Evolutionary conservation across 2,888 invertebrate genomes (phyloP), one percentile per base, ranked within the genome.

Genomic region (Alcis repandata): DNA sequence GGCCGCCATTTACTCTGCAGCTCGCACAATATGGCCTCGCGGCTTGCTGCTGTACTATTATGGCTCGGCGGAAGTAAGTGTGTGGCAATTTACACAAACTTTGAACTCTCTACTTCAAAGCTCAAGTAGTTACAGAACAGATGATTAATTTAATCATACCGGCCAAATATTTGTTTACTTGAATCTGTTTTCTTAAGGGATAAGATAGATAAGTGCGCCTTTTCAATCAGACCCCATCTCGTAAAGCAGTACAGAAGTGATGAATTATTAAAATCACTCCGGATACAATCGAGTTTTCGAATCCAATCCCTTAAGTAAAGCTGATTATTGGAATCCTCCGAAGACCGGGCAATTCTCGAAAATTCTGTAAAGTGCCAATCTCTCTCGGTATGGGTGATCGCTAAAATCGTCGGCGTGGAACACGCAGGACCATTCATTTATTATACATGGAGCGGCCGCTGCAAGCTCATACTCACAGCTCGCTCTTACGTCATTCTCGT

Each of bases 301-400:
- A 91, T 88, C 88, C 90, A 91, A 91, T 92, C 90, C 89, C 90
- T 90, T 91, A 92, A 91, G 92, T 90, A 91, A 91, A 91, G 89
- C 89, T 90, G 91, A 91, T 91, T 92, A 91, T 91, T 82, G 86
- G 83, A 86, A 89, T 88, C 85, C 88, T 82, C 83, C 69, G 79
- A 83, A 85, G 87, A 83, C 79, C 80, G 79, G 77, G 79, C 80
- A 77, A 79, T 82, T 83, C 83, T 82, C 83, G 84, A 86, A 89
- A 86, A 88, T 86, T 87, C 84, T 88, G 78, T 85, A 87, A 89
- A 92, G 88, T 90, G 87, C 88, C 90, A 91, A 91, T 91, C 88
- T 87, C 84, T 83, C 84, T 83, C 82, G 80, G 78, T 78, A 75
- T 78, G 77, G 80, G 74, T 80, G 82, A 84, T 82, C 74, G 79